Percentiles rank a stretch among this genome's conserved stretches.
These are phyloP conservation scores for Acronicta psi DNA, from an alignment of 2,888 invertebrate species.

Conservation along the genomic window DNA sequence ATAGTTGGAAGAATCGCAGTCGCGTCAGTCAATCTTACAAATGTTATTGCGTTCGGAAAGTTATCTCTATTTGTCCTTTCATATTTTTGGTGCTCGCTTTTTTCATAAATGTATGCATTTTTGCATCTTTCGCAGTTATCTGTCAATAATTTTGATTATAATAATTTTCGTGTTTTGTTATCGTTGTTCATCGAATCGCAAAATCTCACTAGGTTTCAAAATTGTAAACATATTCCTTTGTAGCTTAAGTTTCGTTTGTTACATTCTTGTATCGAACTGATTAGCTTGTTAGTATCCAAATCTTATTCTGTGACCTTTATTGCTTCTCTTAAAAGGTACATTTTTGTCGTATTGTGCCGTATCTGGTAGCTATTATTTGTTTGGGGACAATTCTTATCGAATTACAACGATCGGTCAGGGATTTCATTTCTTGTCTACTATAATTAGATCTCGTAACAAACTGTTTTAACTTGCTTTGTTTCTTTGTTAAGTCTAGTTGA, in stretches of 20 bases:
- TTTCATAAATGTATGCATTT: no score
- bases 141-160: no score
- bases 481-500: conserved; percentile 21
- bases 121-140: no score
- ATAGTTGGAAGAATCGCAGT: no score
- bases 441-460: conserved; percentile 52
- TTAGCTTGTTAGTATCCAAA: conserved; percentile 12
- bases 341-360: conserved; percentile 12
- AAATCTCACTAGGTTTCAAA: conserved; percentile 28
- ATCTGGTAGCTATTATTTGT: conserved; percentile 48
- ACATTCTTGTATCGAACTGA: conserved; percentile 10
- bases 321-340: conserved; percentile 26
- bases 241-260: conserved; percentile 22
- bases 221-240: conserved; percentile 44
- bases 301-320: conserved; percentile 28
- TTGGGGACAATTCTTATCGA: conserved; percentile 60
- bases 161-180: conserved; percentile 2
- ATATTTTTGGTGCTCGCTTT: no score
- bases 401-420: conserved; percentile 56
- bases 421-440: conserved; percentile 61
- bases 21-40: no score
- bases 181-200: neutral
- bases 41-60: no score
- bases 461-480: conserved; percentile 22
- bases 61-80: no score